Base-by-base conservation (phyloP, 2,888 invertebrate genomes). In the Callosobruchus maculatus region DNA sequence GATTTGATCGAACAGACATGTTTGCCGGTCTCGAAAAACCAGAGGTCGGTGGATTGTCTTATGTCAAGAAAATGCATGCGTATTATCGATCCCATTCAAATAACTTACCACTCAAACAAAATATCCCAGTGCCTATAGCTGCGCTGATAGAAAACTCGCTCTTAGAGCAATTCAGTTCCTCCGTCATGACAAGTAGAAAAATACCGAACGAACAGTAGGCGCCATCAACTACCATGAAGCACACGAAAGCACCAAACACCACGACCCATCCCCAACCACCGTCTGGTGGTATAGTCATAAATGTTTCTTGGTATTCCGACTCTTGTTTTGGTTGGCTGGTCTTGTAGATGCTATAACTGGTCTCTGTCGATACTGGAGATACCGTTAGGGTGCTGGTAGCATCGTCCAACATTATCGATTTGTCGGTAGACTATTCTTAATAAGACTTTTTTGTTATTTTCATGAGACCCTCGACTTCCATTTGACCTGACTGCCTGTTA, bases 81-180 rank as follows among this genome's bases (percentile, higher is more conserved):
- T 26, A 4, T 26, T 26, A 26, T 26, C 26, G 2, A 26, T 2
- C 20, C n/a, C 9, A 68, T 2, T 18, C n/a, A 1, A 68, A 21
- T 7, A 26, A 18, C 26, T 97, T 97, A 78, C 97, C 97, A 77
- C 93, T 93, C 80, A 97, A 90, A 71, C 97, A 91, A 84, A 97
- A 97, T 84, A 93, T 94, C 74, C 97, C 97, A 72, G 95, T 92
- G 72, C 96, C 90, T 70, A 97, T 88, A 0, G 97, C 97, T 70
- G 93, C 94, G 22, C 77, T 77, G 7, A 81, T 67, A 0, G 83
- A 78, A 20, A 84, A 77, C 21, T 75, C 72, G n/a, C 80, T 78
- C 70, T 77, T 77, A 5, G 77, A 72, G 7, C 76, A 75, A 4
- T 79, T 70, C 72, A 82, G 77, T 3, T 77, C 74, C 7, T 73